A percentile compares a stretch with the other conserved stretches of the same genome.
phyloP scores from a whole-genome alignment of 2,797 vertebrate genomes.

The Vultur gryphus region DNA sequence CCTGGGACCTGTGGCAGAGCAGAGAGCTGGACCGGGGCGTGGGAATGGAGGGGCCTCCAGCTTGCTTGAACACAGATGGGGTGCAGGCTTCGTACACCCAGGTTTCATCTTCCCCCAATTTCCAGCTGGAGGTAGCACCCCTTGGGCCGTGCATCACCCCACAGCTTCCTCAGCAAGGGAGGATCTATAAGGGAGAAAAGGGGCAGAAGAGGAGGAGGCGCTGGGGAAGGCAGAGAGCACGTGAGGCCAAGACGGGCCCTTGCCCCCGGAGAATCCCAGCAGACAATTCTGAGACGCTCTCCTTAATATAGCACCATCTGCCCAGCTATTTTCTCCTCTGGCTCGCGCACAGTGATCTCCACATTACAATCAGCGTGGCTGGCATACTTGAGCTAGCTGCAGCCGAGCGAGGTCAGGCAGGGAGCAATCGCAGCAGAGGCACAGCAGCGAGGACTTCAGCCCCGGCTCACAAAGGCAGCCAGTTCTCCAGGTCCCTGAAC shows the following conservation, averaged over 20 bases:
- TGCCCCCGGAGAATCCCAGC: conserved; percentile 21
- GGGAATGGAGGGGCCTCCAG: not conserved
- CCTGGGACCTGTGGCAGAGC: not conserved
- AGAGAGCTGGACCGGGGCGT: not conserved
- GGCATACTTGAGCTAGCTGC: conserved; percentile 48
- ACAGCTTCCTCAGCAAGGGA: not conserved
- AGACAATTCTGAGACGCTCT: conserved; percentile 43
- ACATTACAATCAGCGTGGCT: conserved; percentile 24
- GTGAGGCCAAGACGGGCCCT: not conserved
- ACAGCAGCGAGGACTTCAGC: not conserved
- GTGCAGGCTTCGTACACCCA: not conserved
- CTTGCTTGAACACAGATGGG: not conserved
- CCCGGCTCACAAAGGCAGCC: not conserved
- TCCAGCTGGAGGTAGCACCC: not conserved
- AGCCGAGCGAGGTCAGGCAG: not conserved
- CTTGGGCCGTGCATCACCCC: not conserved
- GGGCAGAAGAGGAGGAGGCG: not conserved
- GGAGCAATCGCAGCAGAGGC: not conserved
- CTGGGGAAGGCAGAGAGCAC: conserved; percentile 32
- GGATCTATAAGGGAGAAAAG: not conserved
- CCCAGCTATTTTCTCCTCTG: conserved; percentile 53
- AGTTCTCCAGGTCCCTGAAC: not conserved
- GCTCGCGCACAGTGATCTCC: conserved; percentile 9
- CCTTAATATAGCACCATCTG: conserved; percentile 62
- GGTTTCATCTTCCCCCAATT: not conserved